Evolutionary conservation across 2,113 vertebrate genomes (phyloP), one percentile per base, ranked within the genome.

Genomic region (Megaptera novaeangliae): DNA sequence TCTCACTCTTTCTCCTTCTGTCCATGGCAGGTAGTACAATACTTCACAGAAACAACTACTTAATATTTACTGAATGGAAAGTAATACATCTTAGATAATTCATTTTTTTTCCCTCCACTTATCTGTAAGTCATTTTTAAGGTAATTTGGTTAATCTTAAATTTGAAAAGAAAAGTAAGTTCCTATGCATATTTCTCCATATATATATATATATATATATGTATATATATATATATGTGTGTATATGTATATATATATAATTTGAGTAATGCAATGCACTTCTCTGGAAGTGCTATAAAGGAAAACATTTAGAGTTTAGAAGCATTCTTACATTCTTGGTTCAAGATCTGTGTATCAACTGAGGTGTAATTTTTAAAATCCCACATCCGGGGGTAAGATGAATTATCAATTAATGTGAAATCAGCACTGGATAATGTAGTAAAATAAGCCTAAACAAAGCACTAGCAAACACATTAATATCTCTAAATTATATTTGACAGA

Each of bases 311-410:
- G 36, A 8, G 41, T 92, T 74, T n/a, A 83, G 5, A 95, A 69
- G 36, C 0, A 6, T n/a, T 1, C 2, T 68, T 31, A 15, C 18
- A 88, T 57, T 92, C 64, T n/a, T n/a, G 29, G 34, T 85, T 96
- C 46, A 68, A 46, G 71, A 96, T 92, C 71, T 97, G 61, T 94
- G 82, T 91, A 82, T 97, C 96, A 82, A 92, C 63, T 71, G 31
- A 97, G 64, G 25, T 78, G 85, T 59, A 82, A 94, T 82, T 96
- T 97, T 91, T 66, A 14, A 95, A 96, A 87, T 71, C 55, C 17
- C 34, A 71, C 21, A 90, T 81, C 29, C 8, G 36, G 59, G 52
- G 31, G 11, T 97, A 94, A 97, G 63, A 94, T 52, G 23, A 96
- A 96, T 86, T 86, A 63, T 4, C n/a, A 94, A 95, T 77, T 96